Conservation (phyloP, 2,113 vertebrate genomes). For the Petrocephalus microphthalmus region DNA sequence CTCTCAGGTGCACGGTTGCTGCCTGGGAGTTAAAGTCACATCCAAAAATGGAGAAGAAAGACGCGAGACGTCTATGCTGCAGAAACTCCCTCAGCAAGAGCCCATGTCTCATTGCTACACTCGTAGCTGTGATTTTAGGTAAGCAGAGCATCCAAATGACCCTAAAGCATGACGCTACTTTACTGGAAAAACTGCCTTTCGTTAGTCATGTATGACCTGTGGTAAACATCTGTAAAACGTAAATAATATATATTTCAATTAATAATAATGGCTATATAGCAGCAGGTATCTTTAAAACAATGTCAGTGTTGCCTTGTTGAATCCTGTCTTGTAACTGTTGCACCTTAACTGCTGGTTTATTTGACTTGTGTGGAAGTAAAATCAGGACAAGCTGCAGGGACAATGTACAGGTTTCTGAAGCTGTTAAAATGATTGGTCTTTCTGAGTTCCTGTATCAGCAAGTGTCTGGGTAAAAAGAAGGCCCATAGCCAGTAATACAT, state of each 20-base stretch:
- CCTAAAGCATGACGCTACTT: background rate
- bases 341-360: background rate
- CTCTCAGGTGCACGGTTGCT: background rate
- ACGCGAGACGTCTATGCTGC: background rate
- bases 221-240: background rate
- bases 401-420: background rate
- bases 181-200: background rate
- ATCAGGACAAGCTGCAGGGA: background rate
- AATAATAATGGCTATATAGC: background rate
- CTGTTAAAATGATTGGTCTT: background rate
- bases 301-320: background rate
- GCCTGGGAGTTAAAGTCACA: background rate
- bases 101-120: conserved; percentile 15
- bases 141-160: background rate
- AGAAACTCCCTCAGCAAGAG: background rate
- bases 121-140: conserved; percentile 20
- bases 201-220: background rate
- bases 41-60: background rate
- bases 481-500: background rate
- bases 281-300: background rate
- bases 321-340: background rate
- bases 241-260: background rate
- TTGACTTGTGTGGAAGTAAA: background rate
- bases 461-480: background rate
- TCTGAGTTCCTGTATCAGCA: background rate